Percentiles rank a stretch among this genome's conserved stretches.
These are phyloP conservation scores for Steinernema feltiae DNA, from an alignment of 1,140 invertebrate genomes.

Conservation along the genomic window DNA sequence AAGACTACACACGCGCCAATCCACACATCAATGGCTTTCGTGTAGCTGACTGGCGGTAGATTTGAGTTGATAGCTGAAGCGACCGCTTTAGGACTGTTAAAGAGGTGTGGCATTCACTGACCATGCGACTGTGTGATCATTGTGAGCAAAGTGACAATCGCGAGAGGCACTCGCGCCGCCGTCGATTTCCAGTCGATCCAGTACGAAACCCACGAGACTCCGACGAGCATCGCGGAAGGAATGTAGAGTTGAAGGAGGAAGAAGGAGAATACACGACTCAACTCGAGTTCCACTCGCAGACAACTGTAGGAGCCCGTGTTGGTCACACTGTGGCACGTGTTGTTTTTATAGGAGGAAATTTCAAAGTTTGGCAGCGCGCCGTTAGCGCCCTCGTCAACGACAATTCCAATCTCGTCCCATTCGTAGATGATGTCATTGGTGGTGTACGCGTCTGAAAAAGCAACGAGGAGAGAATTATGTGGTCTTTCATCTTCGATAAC, in stretches of 20 bases:
- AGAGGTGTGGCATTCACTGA: too few relatives aligned
- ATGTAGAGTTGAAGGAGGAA: slow-evolving; percentile 74
- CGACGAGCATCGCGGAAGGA: slow-evolving; percentile 60
- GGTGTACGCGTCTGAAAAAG: slow-evolving; percentile 77
- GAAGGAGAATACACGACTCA: slow-evolving; percentile 93
- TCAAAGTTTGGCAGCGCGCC: slow-evolving; percentile 41
- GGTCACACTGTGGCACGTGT: slow-evolving; percentile 32
- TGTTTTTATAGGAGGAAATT: slow-evolving; percentile 36
- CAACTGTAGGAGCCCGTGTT: slow-evolving; percentile 70
- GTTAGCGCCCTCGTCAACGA: slow-evolving; percentile 66
- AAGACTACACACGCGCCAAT: slow-evolving; percentile 41
- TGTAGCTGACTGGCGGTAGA: slow-evolving; percentile 34
- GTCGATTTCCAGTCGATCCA: slow-evolving; percentile 57
- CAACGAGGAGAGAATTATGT: too few relatives aligned
- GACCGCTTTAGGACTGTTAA: too few relatives aligned
- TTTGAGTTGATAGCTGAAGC: slow-evolving; percentile 42
- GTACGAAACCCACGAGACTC: slow-evolving; percentile 61
- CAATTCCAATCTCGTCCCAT: slow-evolving; percentile 84
- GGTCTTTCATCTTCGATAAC: slow-evolving; percentile 18
- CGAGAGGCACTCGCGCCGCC: slow-evolving; percentile 44
- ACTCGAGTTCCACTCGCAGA: slow-evolving; percentile 82
- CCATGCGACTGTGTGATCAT: slow-evolving; percentile 42
- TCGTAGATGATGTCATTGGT: slow-evolving; percentile 83
- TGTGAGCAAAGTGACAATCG: slow-evolving; percentile 40
- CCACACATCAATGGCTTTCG: slow-evolving; percentile 44